These are phyloP conservation scores for Stegana nigrithorax DNA, from an alignment of 2,888 invertebrate genomes.

Conservation along the genomic window DNA sequence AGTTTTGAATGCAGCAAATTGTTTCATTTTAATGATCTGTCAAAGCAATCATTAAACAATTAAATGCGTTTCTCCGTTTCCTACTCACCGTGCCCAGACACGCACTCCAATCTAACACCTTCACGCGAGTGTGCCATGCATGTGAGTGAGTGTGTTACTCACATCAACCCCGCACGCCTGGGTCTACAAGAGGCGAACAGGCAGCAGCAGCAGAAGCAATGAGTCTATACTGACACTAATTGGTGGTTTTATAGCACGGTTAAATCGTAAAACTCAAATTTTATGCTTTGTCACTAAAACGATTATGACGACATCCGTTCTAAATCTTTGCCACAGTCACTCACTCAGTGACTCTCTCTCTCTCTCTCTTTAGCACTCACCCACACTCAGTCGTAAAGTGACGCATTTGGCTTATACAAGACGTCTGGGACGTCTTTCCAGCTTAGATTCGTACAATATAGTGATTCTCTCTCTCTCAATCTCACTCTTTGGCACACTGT, in stretches of 20 bases:
- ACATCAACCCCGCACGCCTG: no score
- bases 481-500: no score
- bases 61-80: constrained; percentile 48
- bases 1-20: constrained; percentile 18
- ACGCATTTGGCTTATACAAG: no score
- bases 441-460: no score
- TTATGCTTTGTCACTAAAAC: constrained; percentile 60
- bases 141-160: no score
- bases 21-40: constrained; percentile 51
- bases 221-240: constrained; percentile 64
- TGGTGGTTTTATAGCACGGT: constrained; percentile 61
- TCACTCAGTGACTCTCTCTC: background rate
- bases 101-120: constrained; percentile 14
- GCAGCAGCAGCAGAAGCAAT: no score
- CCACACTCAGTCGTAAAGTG: background rate
- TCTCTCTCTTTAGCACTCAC: background rate
- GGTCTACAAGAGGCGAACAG: no score
- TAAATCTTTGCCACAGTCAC: constrained; percentile 21
- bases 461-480: no score
- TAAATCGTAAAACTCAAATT: constrained; percentile 61
- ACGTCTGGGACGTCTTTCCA: no score
- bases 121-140: no score
- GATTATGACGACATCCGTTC: constrained; percentile 62
- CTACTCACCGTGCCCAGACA: constrained; percentile 23
- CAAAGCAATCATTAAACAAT: constrained; percentile 60